These are phyloP conservation scores for Chaenogobius annularis DNA, from an alignment of 2,113 vertebrate species.

Conservation along the genomic window DNA sequence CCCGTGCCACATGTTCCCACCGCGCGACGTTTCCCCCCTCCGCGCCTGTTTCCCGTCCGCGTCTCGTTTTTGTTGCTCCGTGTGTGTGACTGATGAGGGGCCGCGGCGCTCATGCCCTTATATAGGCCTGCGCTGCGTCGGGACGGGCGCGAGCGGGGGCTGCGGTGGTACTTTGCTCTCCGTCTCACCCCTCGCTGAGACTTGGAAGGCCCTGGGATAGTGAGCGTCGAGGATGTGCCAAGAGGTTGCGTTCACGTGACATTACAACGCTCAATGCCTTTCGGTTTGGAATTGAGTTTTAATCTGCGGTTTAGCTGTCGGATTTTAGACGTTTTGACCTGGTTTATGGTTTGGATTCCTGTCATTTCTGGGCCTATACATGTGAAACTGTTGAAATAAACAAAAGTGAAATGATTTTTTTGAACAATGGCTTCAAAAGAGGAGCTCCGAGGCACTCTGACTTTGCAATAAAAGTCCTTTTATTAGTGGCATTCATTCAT, in stretches of 20 bases:
- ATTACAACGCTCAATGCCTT: too few relatives aligned
- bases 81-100: slow-evolving; percentile 69
- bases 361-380: too few relatives aligned
- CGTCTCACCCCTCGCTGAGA: background rate
- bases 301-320: too few relatives aligned
- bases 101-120: slow-evolving; percentile 75
- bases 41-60: slow-evolving; percentile 25
- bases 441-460: too few relatives aligned
- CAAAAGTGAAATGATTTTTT: too few relatives aligned
- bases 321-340: too few relatives aligned
- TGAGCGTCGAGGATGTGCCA: slow-evolving; percentile 25
- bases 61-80: slow-evolving; percentile 52
- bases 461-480: too few relatives aligned
- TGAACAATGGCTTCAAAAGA: too few relatives aligned
- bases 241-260: slow-evolving; percentile 15
- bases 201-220: slow-evolving; percentile 12
- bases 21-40: slow-evolving; percentile 37
- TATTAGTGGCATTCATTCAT: too few relatives aligned
- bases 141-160: slow-evolving; percentile 43
- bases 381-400: too few relatives aligned
- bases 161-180: background rate
- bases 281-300: too few relatives aligned
- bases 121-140: slow-evolving; percentile 71
- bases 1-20: background rate
- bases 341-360: too few relatives aligned